Evolutionary conservation across 2,797 vertebrate species (phyloP).

Genomic region (Acipenser transmontanus): DNA sequence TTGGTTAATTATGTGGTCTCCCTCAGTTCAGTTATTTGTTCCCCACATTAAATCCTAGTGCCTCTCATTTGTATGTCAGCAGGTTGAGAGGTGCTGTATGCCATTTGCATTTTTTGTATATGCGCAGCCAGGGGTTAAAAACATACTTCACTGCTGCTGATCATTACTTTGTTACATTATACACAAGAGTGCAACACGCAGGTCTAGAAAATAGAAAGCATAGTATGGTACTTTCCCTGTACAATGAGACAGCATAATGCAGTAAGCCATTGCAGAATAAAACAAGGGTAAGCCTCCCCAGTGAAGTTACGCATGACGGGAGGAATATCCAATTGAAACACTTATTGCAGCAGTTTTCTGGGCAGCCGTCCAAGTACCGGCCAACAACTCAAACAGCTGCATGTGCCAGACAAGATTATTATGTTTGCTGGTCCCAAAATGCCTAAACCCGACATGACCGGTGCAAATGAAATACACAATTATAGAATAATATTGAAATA

Average conservation of each 20-base stretch:
- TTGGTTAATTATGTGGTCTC: too few species aligned
- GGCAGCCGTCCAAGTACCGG: conserved; percentile 66
- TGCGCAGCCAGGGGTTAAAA: conserved; percentile 26
- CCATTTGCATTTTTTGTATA: background rate
- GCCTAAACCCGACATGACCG: conserved; percentile 52
- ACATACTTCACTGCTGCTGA: conserved; percentile 25
- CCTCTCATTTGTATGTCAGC: background rate
- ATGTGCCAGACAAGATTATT: conserved; percentile 74
- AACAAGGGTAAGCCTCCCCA: conserved; percentile 28
- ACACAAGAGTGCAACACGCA: conserved; percentile 27
- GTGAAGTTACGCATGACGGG: conserved; percentile 40
- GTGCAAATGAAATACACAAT: conserved; percentile 30
- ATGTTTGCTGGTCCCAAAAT: conserved; percentile 54
- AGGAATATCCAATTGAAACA: conserved; percentile 55
- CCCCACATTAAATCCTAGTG: background rate
- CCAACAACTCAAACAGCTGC: conserved; percentile 60
- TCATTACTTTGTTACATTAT: conserved; percentile 24
- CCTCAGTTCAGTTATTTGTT: too few species aligned
- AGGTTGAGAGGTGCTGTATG: background rate
- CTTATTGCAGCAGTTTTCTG: conserved; percentile 59
- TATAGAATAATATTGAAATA: conserved; percentile 13
- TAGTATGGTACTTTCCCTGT: conserved; percentile 30
- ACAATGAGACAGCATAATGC: conserved; percentile 42
- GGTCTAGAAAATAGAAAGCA: conserved; percentile 32
- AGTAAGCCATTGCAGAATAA: conserved; percentile 29